These are phyloP conservation scores for Atrichornis clamosus DNA, from an alignment of 2,113 vertebrate species.

Conservation along the genomic window DNA sequence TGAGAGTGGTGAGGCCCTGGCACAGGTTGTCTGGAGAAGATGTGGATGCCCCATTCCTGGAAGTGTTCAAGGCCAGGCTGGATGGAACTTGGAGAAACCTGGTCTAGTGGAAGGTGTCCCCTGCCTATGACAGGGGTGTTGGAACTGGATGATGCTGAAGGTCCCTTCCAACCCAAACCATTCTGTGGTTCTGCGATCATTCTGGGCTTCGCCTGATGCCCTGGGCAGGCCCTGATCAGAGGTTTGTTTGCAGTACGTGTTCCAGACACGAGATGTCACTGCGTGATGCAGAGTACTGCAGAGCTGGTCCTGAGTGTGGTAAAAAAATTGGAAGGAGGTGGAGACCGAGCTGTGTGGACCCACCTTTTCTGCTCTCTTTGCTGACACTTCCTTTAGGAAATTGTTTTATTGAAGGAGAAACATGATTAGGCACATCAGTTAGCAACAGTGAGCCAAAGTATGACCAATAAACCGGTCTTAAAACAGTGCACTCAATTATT, in stretches of 20 bases:
- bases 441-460: neutral
- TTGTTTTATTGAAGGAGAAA: neutral
- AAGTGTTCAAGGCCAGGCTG: neutral
- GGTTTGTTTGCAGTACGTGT: neutral
- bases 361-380: neutral
- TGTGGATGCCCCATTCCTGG: neutral
- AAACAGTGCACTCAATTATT: neutral
- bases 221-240: neutral
- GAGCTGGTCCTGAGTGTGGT: neutral
- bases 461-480: neutral
- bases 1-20: neutral
- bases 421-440: neutral
- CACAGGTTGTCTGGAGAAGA: neutral
- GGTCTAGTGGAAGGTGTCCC: neutral
- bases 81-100: neutral
- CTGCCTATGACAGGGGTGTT: neutral
- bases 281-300: neutral
- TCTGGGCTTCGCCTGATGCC: neutral
- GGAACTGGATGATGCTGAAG: neutral
- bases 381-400: neutral
- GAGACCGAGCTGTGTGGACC: neutral
- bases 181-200: neutral
- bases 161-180: neutral
- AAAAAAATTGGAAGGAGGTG: neutral
- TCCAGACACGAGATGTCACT: slow-evolving; percentile 55